Evolutionary conservation across 2,888 invertebrate genomes (phyloP).

Genomic region (Formica aserva): DNA sequence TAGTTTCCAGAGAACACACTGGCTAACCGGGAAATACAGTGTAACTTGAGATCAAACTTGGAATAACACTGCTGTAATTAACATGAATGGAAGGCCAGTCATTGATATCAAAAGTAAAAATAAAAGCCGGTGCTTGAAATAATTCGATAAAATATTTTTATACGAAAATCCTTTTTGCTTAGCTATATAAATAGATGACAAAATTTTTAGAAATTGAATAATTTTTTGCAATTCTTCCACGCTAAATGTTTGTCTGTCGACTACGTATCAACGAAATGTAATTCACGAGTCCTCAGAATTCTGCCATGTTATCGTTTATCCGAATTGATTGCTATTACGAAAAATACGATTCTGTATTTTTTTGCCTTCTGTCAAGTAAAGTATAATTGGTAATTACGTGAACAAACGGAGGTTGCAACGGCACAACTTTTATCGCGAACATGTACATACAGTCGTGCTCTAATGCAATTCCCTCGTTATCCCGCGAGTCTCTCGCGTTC

Average conservation of each 20-base stretch:
- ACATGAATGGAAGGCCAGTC: neutral
- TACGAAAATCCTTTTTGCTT: neutral
- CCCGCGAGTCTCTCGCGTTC: slow-evolving; percentile 43
- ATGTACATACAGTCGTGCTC: slow-evolving; percentile 25
- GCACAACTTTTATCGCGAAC: slow-evolving; percentile 50
- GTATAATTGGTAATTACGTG: slow-evolving; percentile 60
- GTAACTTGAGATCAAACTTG: slow-evolving; percentile 1
- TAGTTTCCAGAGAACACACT: slow-evolving; percentile 24
- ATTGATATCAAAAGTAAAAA: neutral
- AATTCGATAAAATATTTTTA: neutral
- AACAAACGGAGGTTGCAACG: slow-evolving; percentile 33
- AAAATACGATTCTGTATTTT: slow-evolving; percentile 4
- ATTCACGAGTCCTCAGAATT: neutral
- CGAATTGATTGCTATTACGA: slow-evolving; percentile 6
- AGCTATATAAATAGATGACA: neutral
- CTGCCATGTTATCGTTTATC: neutral
- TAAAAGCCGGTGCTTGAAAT: neutral
- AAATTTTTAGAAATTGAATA: neutral
- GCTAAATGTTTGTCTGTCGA: neutral
- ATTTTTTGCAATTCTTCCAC: neutral
- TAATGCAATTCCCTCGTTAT: slow-evolving; percentile 71
- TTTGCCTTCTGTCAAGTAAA: slow-evolving; percentile 30
- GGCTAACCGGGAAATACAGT: slow-evolving; percentile 19
- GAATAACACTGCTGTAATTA: slow-evolving; percentile 6
- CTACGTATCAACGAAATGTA: neutral